Conservation (phyloP, 2,797 vertebrate genomes). For the Eupleurogrammus muticus region DNA sequence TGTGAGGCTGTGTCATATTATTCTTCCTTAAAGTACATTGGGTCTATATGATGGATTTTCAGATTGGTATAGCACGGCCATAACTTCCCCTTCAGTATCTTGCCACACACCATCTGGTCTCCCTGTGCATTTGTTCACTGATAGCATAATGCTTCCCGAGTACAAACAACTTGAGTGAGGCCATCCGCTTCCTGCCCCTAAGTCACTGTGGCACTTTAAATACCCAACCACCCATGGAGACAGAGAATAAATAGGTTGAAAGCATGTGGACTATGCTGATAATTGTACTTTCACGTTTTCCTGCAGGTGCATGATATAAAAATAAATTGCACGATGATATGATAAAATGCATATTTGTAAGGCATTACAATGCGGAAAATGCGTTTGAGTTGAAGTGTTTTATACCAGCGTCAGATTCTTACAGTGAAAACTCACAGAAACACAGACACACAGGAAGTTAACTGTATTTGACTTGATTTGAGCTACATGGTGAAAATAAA, state of each 20-base stretch:
- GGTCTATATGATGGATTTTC: not conserved
- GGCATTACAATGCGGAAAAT: not conserved
- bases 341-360: not conserved
- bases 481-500: not conserved
- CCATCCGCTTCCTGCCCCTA: conserved; percentile 3
- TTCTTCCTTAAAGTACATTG: not conserved
- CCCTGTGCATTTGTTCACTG: not conserved
- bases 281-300: not conserved
- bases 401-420: not conserved
- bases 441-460: not conserved
- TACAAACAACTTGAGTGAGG: not conserved
- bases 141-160: conserved; percentile 7
- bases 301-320: not conserved
- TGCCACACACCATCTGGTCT: not conserved
- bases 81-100: conserved; percentile 2
- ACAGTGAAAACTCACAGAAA: not conserved
- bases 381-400: not conserved
- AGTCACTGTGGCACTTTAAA: not conserved
- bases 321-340: not conserved
- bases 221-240: not conserved
- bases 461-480: not conserved
- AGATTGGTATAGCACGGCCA: not conserved
- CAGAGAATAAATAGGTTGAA: not conserved
- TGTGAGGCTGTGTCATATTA: not conserved
- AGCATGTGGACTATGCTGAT: not conserved